A percentile compares a stretch with the other conserved stretches of the same genome.
Conservation (phyloP, 2,888 invertebrate species). For the Anagyrus pseudococci region DNA sequence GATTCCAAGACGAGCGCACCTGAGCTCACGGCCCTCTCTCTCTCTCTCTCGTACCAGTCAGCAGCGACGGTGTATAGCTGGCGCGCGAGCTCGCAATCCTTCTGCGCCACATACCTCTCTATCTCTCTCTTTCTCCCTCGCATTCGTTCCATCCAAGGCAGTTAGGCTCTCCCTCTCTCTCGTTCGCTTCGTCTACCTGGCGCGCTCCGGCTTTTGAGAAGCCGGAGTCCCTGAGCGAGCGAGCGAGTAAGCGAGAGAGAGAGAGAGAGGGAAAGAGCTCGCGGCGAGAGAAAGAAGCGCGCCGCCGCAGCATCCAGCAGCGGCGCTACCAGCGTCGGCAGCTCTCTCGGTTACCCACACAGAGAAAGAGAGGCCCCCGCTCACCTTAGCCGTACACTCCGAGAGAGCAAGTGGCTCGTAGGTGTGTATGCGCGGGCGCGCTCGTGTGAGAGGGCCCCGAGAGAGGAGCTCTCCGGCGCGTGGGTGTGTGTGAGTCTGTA, state of each 20-base stretch:
- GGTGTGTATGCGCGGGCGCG: not conserved
- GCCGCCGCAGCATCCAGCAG: conserved; percentile 3
- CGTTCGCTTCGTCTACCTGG: not conserved
- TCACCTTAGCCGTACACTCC: too few species aligned
- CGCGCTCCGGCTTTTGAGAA: not conserved
- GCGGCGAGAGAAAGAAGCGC: conserved; percentile 21
- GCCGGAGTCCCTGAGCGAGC: not conserved
- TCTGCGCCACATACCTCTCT: not conserved
- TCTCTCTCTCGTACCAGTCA: too few species aligned
- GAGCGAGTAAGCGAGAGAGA: conserved; percentile 1
- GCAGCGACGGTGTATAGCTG: too few species aligned
- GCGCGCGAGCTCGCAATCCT: not conserved
- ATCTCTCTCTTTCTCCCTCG: not conserved
- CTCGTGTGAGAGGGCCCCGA: too few species aligned
- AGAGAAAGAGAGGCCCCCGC: too few species aligned
- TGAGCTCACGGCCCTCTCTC: not conserved
- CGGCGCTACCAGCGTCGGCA: conserved; percentile 46
- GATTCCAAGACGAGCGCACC: not conserved
- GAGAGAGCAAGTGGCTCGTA: not conserved
- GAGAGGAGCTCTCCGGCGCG: too few species aligned
- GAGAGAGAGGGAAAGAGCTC: too few species aligned
- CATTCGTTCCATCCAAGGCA: not conserved
- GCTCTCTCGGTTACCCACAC: too few species aligned
- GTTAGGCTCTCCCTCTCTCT: conserved; percentile 29
- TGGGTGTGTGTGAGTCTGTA: not conserved